Evolutionary conservation across 2,888 invertebrate genomes (phyloP).

Genomic region (Drosophila algonquin): DNA sequence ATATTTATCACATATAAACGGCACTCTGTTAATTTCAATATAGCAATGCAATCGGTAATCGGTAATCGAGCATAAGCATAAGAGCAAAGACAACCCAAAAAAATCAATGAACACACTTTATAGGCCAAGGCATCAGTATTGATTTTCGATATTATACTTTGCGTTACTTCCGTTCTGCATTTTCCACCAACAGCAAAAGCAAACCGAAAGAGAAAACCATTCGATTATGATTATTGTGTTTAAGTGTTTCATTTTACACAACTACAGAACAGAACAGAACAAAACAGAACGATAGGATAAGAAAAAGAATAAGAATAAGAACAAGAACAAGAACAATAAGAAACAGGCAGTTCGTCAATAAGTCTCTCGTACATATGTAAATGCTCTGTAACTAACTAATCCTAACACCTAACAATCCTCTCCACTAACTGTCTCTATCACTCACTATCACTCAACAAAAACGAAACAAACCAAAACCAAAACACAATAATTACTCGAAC

Average conservation of each 20-base stretch:
- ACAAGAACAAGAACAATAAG: not conserved
- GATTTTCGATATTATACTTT: constrained; percentile 44
- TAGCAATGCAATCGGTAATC: constrained; percentile 50
- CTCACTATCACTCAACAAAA: constrained; percentile 33
- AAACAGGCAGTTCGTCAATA: constrained; percentile 9
- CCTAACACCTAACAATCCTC: constrained; percentile 41
- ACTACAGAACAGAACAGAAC: constrained; percentile 16
- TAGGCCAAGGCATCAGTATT: constrained; percentile 54
- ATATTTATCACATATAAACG: constrained; percentile 50
- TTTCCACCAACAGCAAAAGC: constrained; percentile 1
- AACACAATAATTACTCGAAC: constrained; percentile 40
- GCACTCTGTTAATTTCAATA: constrained; percentile 63
- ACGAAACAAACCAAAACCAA: constrained; percentile 22
- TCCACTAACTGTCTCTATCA: constrained; percentile 56
- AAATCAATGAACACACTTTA: constrained; percentile 49
- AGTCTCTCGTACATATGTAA: constrained; percentile 65
- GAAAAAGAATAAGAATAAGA: constrained; percentile 13
- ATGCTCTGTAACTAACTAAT: constrained; percentile 62
- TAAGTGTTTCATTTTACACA: constrained; percentile 29
- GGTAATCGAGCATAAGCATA: constrained; percentile 46
- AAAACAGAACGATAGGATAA: not conserved
- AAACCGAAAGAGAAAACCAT: constrained; percentile 14
- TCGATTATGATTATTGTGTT: constrained; percentile 33
- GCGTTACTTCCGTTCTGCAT: constrained; percentile 20
- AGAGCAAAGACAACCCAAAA: constrained; percentile 31